Percentiles rank a stretch among this genome's conserved stretches.
These are phyloP conservation scores for Perca flavescens DNA, from an alignment of 2,113 vertebrate species.

Conservation along the genomic window DNA sequence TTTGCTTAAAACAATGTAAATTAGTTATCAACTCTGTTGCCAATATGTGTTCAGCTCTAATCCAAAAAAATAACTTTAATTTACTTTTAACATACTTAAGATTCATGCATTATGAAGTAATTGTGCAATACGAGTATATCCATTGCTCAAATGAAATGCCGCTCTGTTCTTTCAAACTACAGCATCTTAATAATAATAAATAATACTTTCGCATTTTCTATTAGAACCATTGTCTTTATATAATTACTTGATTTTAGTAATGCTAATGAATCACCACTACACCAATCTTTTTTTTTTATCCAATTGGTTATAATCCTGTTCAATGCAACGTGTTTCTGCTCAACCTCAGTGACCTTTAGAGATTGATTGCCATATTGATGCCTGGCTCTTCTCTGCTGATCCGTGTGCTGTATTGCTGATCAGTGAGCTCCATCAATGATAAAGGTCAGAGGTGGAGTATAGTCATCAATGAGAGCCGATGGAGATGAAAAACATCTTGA, in stretches of 20 bases:
- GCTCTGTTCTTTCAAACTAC: not conserved
- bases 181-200: not conserved
- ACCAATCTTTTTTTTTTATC: constrained; percentile 29
- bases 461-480: constrained; percentile 25
- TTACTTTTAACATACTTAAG: not conserved
- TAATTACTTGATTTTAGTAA: not conserved
- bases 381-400: constrained; percentile 46
- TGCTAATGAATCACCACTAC: constrained; percentile 13
- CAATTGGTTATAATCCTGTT: constrained; percentile 40
- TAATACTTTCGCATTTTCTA: not conserved
- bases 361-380: constrained; percentile 56
- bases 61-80: not conserved
- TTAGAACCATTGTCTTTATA: not conserved
- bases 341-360: constrained; percentile 45
- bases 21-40: not conserved
- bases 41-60: not conserved
- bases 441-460: constrained; percentile 50
- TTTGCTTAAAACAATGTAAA: not conserved
- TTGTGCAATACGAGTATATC: not conserved
- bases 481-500: constrained; percentile 26
- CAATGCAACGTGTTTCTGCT: constrained; percentile 20
- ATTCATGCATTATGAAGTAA: not conserved
- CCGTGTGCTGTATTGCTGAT: constrained; percentile 50
- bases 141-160: not conserved
- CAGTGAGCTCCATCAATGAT: constrained; percentile 21